phyloP scores from a whole-genome alignment of 2,113 vertebrate species.

The Vimba vimba region DNA sequence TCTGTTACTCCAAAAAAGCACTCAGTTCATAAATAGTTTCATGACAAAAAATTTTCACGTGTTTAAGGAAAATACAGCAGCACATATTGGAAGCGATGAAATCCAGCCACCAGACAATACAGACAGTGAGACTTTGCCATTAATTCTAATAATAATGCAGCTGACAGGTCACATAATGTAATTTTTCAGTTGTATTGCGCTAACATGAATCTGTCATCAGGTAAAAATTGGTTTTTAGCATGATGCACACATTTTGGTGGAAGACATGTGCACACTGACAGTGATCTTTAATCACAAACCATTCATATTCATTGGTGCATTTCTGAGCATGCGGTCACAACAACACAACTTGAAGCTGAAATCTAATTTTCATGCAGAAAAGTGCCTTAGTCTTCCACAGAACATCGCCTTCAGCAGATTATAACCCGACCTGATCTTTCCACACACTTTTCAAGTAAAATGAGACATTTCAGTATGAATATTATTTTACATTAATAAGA shows the following conservation, averaged over 20 bases:
- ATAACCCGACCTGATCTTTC: constrained; percentile 15
- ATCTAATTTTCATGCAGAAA: constrained; percentile 25
- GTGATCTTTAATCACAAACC: constrained; percentile 34
- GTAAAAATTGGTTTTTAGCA: constrained; percentile 35
- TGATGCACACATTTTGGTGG: not conserved
- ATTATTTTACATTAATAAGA: not conserved
- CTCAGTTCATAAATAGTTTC: not conserved
- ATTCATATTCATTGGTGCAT: constrained; percentile 13
- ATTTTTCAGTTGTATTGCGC: constrained; percentile 30
- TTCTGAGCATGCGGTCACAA: not conserved
- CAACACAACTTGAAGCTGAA: not conserved
- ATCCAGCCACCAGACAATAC: constrained; percentile 47
- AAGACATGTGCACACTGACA: constrained; percentile 20
- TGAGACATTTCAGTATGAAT: constrained; percentile 21
- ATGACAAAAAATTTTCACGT: not conserved
- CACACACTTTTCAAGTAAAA: constrained; percentile 28
- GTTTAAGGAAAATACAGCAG: constrained; percentile 52
- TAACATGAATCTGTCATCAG: constrained; percentile 37
- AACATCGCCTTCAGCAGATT: constrained; percentile 18
- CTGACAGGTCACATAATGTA: constrained; percentile 45
- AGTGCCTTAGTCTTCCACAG: not conserved
- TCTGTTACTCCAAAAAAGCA: not conserved
- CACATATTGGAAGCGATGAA: constrained; percentile 56
- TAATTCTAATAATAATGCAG: constrained; percentile 51
- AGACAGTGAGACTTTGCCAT: constrained; percentile 48